Conservation (phyloP, 2,797 vertebrate genomes). For the Poecilia wingei region DNA sequence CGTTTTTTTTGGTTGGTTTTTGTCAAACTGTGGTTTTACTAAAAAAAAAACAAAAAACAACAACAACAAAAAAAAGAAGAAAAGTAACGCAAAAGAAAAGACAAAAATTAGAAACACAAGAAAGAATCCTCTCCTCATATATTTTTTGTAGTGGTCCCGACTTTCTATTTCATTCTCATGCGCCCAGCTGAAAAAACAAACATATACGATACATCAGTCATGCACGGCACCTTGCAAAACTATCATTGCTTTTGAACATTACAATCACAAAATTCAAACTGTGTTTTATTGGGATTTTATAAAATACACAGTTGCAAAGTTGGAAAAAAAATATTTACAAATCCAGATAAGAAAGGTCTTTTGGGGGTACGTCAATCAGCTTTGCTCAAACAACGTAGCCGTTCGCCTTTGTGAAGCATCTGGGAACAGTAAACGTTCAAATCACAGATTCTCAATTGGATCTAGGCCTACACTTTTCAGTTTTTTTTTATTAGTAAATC, state of each 20-base stretch:
- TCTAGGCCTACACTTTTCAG: neutral
- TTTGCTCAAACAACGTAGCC: neutral
- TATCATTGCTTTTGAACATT: neutral
- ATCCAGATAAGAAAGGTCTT: neutral
- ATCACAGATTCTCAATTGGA: neutral
- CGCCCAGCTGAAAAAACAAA: neutral
- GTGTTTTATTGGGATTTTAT: neutral
- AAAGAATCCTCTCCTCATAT: slow-evolving; percentile 9
- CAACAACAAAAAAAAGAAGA: slow-evolving; percentile 1
- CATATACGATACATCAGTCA: neutral
- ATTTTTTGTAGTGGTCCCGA: slow-evolving; percentile 24
- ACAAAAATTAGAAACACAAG: neutral
- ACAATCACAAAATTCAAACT: too few species aligned
- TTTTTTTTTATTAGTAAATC: neutral
- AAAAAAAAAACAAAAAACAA: slow-evolving; percentile 25
- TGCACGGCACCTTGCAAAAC: neutral
- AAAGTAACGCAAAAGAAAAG: too few species aligned
- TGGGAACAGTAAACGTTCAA: neutral
- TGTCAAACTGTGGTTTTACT: slow-evolving; percentile 47
- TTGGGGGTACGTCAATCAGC: neutral
- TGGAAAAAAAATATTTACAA: neutral
- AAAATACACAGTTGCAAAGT: neutral
- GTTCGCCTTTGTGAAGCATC: neutral
- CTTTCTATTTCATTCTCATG: slow-evolving; percentile 14
- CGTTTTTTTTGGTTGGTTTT: slow-evolving; percentile 49